phyloP scores from a whole-genome alignment of 2,888 invertebrate genomes.

The Arctia plantaginis region DNA sequence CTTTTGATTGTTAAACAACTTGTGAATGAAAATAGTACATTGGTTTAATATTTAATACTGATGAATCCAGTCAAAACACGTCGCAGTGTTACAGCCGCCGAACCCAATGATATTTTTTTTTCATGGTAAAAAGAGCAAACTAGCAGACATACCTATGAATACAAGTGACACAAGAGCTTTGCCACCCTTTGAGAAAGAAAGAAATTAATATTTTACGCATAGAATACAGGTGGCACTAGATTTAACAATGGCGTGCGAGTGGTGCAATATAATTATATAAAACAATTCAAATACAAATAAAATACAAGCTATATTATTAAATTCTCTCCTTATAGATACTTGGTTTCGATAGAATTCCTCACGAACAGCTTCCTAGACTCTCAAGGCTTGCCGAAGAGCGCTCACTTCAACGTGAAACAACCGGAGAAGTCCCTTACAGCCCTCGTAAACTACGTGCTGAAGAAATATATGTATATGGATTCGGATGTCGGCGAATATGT shows the following conservation, averaged over 20 bases:
- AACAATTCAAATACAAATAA: no score
- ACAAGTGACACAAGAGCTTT: no score
- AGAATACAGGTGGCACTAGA: no score
- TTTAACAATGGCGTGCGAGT: no score
- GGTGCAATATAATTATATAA: no score
- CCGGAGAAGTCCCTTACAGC: constrained; percentile 91
- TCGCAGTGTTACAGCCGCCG: no score
- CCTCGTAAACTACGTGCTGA: constrained; percentile 89
- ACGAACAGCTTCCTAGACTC: constrained; percentile 91
- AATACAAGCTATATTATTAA: not conserved
- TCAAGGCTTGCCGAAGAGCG: constrained; percentile 91
- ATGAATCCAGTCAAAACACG: no score
- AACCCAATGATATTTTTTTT: no score
- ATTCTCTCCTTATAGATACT: constrained; percentile 82
- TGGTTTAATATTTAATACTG: not conserved
- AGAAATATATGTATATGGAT: constrained; percentile 90
- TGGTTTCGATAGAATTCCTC: constrained; percentile 89
- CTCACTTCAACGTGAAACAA: constrained; percentile 89
- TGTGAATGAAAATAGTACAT: not conserved
- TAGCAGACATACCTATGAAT: no score
- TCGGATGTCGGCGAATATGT: constrained; percentile 91
- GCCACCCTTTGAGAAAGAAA: no score
- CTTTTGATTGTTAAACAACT: not conserved
- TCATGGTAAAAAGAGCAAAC: no score
- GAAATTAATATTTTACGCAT: no score